Evolutionary conservation across 2,113 vertebrate genomes (phyloP).

Genomic region (Condylura cristata): DNA sequence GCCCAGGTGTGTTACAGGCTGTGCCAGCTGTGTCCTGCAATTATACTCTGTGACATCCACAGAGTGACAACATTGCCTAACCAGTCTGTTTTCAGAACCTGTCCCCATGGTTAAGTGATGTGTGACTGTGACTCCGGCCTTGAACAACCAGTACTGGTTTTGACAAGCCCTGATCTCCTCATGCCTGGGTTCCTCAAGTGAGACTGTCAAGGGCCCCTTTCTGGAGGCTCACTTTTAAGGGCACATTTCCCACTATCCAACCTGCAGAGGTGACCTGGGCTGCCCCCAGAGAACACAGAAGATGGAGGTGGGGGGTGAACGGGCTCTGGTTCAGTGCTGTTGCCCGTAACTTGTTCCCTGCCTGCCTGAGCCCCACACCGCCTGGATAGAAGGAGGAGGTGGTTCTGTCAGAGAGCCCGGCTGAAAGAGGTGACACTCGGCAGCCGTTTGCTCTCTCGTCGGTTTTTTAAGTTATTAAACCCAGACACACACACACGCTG

Average conservation of each 20-base stretch:
- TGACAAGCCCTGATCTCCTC: background rate
- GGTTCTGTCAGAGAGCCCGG: slow-evolving; percentile 9
- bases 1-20: too few species aligned
- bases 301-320: background rate
- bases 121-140: background rate
- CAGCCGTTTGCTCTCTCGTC: background rate
- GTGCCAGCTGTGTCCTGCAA: too few species aligned
- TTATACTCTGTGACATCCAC: too few species aligned
- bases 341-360: slow-evolving; percentile 8
- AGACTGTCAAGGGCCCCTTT: background rate
- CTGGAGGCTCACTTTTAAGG: background rate
- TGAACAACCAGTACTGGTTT: background rate
- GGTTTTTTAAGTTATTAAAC: background rate
- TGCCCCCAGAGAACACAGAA: background rate
- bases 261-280: background rate
- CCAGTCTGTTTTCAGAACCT: too few species aligned
- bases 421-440: background rate
- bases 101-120: too few species aligned
- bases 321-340: slow-evolving; percentile 44
- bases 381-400: background rate
- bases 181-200: background rate
- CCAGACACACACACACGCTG: background rate
- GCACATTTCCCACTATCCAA: background rate
- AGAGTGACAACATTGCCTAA: too few species aligned
- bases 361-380: slow-evolving; percentile 26